phyloP scores from a whole-genome alignment of 1,140 invertebrate species.

The Cydia strobilella region DNA sequence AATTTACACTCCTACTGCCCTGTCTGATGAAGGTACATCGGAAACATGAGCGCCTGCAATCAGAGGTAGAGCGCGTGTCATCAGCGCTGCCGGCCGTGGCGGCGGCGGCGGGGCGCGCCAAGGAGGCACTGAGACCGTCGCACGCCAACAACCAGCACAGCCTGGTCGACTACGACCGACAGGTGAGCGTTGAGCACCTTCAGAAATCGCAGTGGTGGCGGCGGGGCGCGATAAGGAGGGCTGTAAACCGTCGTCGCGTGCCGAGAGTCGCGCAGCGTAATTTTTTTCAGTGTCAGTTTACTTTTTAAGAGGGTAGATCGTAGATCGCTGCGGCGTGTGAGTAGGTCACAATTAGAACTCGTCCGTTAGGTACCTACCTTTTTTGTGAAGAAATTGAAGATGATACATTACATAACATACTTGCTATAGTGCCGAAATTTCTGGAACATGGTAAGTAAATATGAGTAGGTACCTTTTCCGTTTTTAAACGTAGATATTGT shows the following conservation, averaged over 20 bases:
- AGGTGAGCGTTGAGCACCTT: constrained; percentile 45
- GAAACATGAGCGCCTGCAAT: constrained; percentile 64
- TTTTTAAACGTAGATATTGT: too few species aligned
- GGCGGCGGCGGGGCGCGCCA: constrained; percentile 60
- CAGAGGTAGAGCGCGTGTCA: constrained; percentile 65
- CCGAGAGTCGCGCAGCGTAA: too few species aligned
- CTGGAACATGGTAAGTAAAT: too few species aligned
- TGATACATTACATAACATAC: too few species aligned
- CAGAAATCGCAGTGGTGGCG: neutral
- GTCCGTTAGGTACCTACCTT: too few species aligned
- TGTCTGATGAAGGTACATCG: constrained; percentile 47
- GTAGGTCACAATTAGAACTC: too few species aligned
- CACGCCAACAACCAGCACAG: constrained; percentile 37
- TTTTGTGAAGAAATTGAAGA: too few species aligned
- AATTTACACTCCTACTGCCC: neutral
- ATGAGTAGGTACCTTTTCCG: too few species aligned
- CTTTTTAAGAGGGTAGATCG: too few species aligned
- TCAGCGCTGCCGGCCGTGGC: constrained; percentile 56
- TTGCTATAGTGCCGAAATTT: too few species aligned
- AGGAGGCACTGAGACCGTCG: constrained; percentile 54
- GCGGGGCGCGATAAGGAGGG: neutral
- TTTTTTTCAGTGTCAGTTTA: too few species aligned
- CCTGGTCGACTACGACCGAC: constrained; percentile 66
- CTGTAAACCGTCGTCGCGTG: neutral
- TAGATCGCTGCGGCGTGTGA: too few species aligned